Evolutionary conservation across 2,888 invertebrate genomes (phyloP), one percentile per base, ranked within the genome.

Genomic region (Drymonia ruficornis): DNA sequence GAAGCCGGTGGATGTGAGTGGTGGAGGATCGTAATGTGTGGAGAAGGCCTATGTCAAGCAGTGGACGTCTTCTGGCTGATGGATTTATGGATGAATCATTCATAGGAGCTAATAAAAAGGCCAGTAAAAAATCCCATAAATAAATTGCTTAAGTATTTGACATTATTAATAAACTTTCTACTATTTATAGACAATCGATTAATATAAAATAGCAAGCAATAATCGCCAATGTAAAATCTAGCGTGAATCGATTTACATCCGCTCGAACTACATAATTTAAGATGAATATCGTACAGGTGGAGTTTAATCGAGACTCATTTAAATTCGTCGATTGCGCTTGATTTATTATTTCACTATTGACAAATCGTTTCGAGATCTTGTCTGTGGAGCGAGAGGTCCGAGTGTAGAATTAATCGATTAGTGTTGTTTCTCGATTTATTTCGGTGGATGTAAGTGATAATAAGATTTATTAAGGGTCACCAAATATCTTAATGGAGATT

Each of bases 271-370:
- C 53, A 50, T 53, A 68, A 63, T 60, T 54, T 47, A 53, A 70
- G 63, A 67, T 65, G 63, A 51, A 63, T 61, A 63, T 60, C 64
- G 53, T 57, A 56, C 56, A 65, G 57, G 53, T 61, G 65, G 61
- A 65, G 59, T 63, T 65, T 63, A 67, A 71, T 67, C 57, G 59
- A 67, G 8, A 19, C 53, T 67, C 65, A 65, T 69, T 69, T 67
- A 59, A 69, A 71, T 67, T 60, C 65, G 67, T 55, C 58, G 65
- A 63, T 55, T 63, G 59, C 63, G 53, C 61, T 63, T 71, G 69
- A 71, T 71, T 69, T 65, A 71, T 70, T 69, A 62, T 59, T 70
- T 63, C 56, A 53, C 58, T 63, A 63, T 65, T 69, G 70, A 71
- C 70, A 71, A 71, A 71, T 69, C 59, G 65, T 50, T 62, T 50